These are phyloP conservation scores for Tortrix viridana DNA, from an alignment of 2,888 invertebrate species.

Conservation along the genomic window DNA sequence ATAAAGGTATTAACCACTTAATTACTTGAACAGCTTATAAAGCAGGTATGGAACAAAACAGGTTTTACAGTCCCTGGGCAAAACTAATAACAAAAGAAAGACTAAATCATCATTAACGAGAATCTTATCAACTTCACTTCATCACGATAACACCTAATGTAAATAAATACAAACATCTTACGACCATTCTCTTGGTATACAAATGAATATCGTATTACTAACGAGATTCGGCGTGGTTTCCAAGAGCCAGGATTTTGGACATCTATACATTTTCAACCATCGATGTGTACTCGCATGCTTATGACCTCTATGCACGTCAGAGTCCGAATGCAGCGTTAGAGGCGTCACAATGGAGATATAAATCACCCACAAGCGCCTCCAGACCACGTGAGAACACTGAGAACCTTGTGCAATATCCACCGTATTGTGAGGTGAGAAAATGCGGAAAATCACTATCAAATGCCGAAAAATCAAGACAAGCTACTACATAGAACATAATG, in stretches of 20 bases:
- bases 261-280: no score
- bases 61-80: no score
- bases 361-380: slow-evolving; percentile 34
- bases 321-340: slow-evolving; percentile 17
- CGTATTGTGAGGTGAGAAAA: neutral
- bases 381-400: slow-evolving; percentile 33
- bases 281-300: neutral
- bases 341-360: slow-evolving; percentile 39
- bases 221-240: no score
- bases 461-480: neutral
- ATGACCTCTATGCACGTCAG: slow-evolving; percentile 23
- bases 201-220: no score
- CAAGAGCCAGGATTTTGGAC: no score
- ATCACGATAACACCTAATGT: slow-evolving; percentile 9
- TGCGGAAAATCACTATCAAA: neutral
- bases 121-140: neutral
- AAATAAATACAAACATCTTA: no score
- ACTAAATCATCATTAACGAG: neutral
- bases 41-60: no score
- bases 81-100: no score
- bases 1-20: no score
- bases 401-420: slow-evolving; percentile 7
- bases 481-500: no score
- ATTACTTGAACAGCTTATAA: no score
- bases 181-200: no score